Conservation (phyloP, 1,140 invertebrate genomes). For the Aplysia californica region DNA sequence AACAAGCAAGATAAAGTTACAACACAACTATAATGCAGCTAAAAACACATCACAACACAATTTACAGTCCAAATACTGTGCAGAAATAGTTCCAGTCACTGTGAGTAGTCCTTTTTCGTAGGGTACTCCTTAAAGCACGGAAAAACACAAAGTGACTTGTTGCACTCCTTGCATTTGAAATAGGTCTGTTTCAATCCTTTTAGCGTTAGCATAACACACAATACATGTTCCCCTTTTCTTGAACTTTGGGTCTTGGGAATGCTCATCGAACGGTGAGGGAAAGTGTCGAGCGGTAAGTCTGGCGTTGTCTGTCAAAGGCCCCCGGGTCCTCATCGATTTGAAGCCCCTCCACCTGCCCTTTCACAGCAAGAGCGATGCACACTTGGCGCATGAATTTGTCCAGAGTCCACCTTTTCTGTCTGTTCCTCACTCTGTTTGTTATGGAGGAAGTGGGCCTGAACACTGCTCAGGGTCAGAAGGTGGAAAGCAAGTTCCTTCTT, state of each 20-base stretch:
- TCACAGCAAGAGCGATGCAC: not conserved
- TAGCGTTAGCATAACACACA: not conserved
- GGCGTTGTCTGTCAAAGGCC: not conserved
- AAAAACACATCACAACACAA: no score
- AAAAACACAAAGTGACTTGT: not conserved
- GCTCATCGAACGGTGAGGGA: not conserved
- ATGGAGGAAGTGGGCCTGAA: slow-evolving; percentile 3
- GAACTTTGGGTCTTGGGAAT: no score
- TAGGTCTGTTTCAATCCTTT: not conserved
- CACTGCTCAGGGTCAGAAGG: not conserved
- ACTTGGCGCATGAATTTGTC: not conserved
- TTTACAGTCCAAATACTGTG: no score
- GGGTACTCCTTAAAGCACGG: not conserved
- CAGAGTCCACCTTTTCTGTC: not conserved
- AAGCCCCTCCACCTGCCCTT: no score
- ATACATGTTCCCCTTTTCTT: not conserved
- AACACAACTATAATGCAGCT: no score
- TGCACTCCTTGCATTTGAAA: not conserved
- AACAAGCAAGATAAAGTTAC: no score
- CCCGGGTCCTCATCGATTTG: not conserved
- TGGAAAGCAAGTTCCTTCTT: slow-evolving; percentile 13
- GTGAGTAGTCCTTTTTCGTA: not conserved
- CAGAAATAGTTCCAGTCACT: no score
- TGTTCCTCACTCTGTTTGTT: not conserved
- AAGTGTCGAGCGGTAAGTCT: not conserved